Base-by-base conservation (phyloP, 1,140 invertebrate species). In the Microvelia longipes region DNA sequence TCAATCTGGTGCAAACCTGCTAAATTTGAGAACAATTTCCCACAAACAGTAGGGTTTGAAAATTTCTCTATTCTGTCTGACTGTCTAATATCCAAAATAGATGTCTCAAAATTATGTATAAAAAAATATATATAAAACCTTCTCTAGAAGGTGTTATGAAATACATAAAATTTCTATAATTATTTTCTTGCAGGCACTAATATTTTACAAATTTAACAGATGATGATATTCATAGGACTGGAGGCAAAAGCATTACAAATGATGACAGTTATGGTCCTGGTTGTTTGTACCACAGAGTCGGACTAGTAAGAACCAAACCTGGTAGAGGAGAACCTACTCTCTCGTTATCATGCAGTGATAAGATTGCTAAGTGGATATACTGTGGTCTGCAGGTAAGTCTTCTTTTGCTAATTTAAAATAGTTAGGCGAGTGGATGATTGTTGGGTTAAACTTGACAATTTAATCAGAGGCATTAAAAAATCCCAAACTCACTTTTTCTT, bases 321-420 rank as follows among this genome's bases (percentile, higher is more conserved):
- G 95, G 95, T 0, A 81, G 93, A 76, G 95, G 95, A 0, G 89
- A 94, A 78, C 87, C 87, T 63, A 97, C 95, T 1, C 76, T 91
- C 15, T 95, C 91, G 61, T 85, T 96, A 72, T 95, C 91, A 0
- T 97, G 94, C 79, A 96, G 92, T 79, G 94, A 98, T 80, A 98
- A 97, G 83, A 81, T 97, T 1, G 86, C 91, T 5, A 87, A 88
- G 71, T 98, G 94, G 94, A 88, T 90, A 77, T 80, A 90, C 71
- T 74, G 94, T 62, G 94, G 94, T 1, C 76, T 93, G 60, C 88
- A 91, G 79, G 76, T 74, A 71, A 24, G 25, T 66, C n/a, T n/a
- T n/a, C n/a, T n/a, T n/a, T 24, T 66, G 24, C 28, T 14, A 29
- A 26, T 25, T 29, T 67, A 15, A 24, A 28, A 2, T n/a, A 28